These are phyloP conservation scores for Actias luna DNA, from an alignment of 2,888 invertebrate species.

Conservation along the genomic window DNA sequence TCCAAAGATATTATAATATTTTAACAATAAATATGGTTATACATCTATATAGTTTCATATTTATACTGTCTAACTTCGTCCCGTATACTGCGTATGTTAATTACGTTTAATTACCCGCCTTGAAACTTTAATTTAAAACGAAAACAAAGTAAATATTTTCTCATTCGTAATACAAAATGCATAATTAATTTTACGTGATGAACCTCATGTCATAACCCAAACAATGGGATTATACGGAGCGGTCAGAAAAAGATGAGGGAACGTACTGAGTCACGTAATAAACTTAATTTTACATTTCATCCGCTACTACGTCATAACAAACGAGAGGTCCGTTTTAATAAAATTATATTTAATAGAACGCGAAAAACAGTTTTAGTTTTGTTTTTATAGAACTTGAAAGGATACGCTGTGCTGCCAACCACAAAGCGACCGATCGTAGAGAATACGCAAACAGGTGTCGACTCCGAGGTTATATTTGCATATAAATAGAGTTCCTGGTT, in stretches of 20 bases:
- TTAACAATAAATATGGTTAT: too few relatives aligned
- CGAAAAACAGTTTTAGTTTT: not conserved
- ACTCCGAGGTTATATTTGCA: conserved; percentile 81
- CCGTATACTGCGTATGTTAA: not conserved
- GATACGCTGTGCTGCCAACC: conserved; percentile 68
- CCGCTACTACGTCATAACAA: conserved; percentile 23
- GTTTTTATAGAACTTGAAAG: conserved; percentile 47
- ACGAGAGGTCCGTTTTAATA: conserved; percentile 35
- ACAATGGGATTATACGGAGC: conserved; percentile 42
- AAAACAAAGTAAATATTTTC: not conserved
- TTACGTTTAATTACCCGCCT: not conserved
- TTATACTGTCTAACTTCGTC: not conserved
- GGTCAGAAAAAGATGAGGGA: conserved; percentile 39
- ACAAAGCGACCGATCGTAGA: conserved; percentile 70
- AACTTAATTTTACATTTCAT: conserved; percentile 17
- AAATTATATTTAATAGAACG: not conserved
- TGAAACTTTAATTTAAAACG: not conserved
- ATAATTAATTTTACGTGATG: conserved; percentile 42
- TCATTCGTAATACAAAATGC: conserved; percentile 29
- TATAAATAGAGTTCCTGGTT: conserved; percentile 82
- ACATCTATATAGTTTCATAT: too few relatives aligned
- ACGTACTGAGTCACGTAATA: conserved; percentile 40
- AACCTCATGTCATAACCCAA: conserved; percentile 39
- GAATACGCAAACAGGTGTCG: conserved; percentile 83
- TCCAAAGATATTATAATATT: too few relatives aligned